Percentiles rank a stretch among this genome's conserved stretches.
Evolutionary conservation across 2,797 vertebrate genomes (phyloP).

Genomic region (Melopsittacus undulatus): DNA sequence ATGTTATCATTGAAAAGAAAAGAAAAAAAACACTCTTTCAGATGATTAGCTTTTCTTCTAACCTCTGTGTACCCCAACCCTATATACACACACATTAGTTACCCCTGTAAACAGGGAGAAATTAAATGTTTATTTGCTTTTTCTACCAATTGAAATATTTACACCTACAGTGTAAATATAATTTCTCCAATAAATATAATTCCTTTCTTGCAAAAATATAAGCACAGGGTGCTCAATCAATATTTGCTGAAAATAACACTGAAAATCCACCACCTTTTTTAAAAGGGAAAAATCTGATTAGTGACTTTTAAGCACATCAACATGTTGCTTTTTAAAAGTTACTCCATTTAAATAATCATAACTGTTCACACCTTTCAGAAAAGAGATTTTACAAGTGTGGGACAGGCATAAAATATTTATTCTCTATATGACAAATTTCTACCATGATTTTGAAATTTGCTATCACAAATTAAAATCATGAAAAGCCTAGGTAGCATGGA

Average conservation of each 20-base stretch:
- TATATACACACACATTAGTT: not conserved
- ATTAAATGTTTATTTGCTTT: not conserved
- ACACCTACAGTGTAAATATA: not conserved
- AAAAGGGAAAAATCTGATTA: not conserved
- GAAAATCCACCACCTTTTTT: not conserved
- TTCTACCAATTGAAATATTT: not conserved
- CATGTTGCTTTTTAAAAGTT: not conserved
- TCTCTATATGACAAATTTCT: not conserved
- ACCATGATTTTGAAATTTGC: not conserved
- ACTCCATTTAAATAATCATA: not conserved
- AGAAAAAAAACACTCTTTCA: not conserved
- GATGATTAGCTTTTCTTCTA: not conserved
- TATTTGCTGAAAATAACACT: not conserved
- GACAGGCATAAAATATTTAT: not conserved
- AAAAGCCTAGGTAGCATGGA: not conserved
- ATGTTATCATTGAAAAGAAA: not conserved
- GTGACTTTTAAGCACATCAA: not conserved
- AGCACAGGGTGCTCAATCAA: not conserved
- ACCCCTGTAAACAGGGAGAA: not conserved
- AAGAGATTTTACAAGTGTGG: not conserved
- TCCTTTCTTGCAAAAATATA: not conserved
- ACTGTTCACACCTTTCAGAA: not conserved
- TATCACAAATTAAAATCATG: not conserved
- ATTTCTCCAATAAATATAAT: not conserved
- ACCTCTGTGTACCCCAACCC: not conserved